Evolutionary conservation across 1,140 invertebrate species (phyloP), one percentile per base, ranked within the genome.

Genomic region (Achroia grisella): DNA sequence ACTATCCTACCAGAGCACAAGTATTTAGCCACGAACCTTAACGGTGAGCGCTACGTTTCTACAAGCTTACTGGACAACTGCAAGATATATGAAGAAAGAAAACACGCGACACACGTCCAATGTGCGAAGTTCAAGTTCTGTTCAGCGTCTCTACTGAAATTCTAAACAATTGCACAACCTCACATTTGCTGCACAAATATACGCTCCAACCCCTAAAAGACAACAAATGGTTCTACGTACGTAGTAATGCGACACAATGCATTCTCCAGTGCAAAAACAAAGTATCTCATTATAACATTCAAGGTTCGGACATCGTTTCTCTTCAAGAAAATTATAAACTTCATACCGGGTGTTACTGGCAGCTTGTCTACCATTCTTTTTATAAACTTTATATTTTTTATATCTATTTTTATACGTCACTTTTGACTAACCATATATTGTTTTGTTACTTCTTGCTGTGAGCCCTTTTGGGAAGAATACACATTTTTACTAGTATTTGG

Each of bases 1-100:
- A 64, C 61, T 5, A 64, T 54, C 48, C 48, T 60, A 12, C 49
- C 53, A 11, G 56, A 64, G 53, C 66, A 63, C 23, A 50, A 29
- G 8, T 66, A 52, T 14, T 23, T 70, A 36, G 60, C 62, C 27
- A 59, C 55, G 6, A 53, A 52, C 15, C 48, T 40, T 1, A 55
- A 23, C 17, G 45, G 56, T 9, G 30, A 66, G 45, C 27, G 48
- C 4, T 61, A 66, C 32, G 43, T 55, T 3, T 52, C 56, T 6
- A 61, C 52, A 30, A 61, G 42, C 10, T 43, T 43, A 8, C 9
- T 63, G 32, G 52, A 62, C 10, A 43, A 42, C 5, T 69, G 62
- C 49, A 62, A 52, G 30, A 32, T 31, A 0, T 65, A 35, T 23
- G 28, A 48, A 8, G 1, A 33, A 10, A 42, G 40, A n/a, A 60